phyloP scores from a whole-genome alignment of 2,888 invertebrate species.

The Andrena dorsata region DNA sequence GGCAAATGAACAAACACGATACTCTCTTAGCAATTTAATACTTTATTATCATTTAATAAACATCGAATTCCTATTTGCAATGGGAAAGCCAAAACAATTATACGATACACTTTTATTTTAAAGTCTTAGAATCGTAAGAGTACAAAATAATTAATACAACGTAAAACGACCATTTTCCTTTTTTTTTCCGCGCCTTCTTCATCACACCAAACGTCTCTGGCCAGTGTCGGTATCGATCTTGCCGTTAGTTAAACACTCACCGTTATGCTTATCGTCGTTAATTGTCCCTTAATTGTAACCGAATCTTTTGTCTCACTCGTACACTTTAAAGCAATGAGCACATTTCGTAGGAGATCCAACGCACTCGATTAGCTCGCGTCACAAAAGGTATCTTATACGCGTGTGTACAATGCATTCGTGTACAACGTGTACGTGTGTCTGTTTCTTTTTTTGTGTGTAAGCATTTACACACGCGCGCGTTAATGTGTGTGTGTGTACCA shows the following conservation, averaged over 20 bases:
- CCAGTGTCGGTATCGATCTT: slow-evolving; percentile 31
- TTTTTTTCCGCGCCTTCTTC: slow-evolving; percentile 15
- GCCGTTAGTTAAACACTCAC: slow-evolving; percentile 47
- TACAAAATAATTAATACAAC: slow-evolving; percentile 83
- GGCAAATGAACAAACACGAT: background rate
- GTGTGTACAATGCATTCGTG: slow-evolving; percentile 31
- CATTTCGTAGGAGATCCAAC: slow-evolving; percentile 43
- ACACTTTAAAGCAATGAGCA: slow-evolving; percentile 65
- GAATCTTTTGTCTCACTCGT: slow-evolving; percentile 53
- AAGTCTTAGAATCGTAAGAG: slow-evolving; percentile 79
- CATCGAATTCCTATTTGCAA: slow-evolving; percentile 32
- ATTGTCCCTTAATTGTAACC: slow-evolving; percentile 52
- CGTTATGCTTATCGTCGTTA: slow-evolving; percentile 41
- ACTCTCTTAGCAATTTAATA: slow-evolving; percentile 10
- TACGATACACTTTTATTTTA: slow-evolving; percentile 79
- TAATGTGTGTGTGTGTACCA: slow-evolving; percentile 11
- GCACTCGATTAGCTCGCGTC: slow-evolving; percentile 45
- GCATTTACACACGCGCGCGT: background rate
- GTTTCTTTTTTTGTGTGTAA: background rate
- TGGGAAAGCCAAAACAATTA: slow-evolving; percentile 64
- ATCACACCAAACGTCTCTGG: slow-evolving; percentile 44
- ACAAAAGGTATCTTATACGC: slow-evolving; percentile 42
- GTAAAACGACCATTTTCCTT: slow-evolving; percentile 73
- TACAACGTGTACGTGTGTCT: slow-evolving; percentile 4
- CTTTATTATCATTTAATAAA: slow-evolving; percentile 53